Conservation (phyloP, 1,140 invertebrate genomes). For the Pemphigus obesinymphae region DNA sequence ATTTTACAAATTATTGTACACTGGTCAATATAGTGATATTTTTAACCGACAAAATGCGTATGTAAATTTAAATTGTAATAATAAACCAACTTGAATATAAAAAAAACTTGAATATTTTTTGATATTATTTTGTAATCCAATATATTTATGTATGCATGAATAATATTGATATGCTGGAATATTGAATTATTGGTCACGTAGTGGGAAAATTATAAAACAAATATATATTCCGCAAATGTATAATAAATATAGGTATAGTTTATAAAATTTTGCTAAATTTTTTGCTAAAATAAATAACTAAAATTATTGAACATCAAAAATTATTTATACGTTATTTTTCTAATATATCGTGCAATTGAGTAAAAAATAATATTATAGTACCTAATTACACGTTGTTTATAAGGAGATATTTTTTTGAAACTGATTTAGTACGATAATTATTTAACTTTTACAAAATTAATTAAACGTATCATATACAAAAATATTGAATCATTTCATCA, state of each 20-base stretch:
- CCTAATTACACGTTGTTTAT: no score
- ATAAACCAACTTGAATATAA: no score
- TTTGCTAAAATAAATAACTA: neutral
- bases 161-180: neutral
- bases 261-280: neutral
- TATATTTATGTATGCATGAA: neutral
- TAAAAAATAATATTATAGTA: no score
- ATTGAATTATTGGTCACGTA: neutral
- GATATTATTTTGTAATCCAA: neutral
- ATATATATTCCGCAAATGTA: no score
- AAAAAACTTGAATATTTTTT: neutral
- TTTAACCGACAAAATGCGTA: neutral
- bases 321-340: no score
- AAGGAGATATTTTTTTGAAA: no score
- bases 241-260: neutral
- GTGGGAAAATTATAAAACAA: neutral
- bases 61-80: neutral
- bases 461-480: no score
- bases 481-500: no score
- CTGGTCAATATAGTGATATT: neutral
- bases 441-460: no score
- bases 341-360: no score
- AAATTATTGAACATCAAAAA: no score
- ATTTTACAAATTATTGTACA: neutral
- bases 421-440: no score